Base-by-base conservation (phyloP, 1,140 invertebrate genomes). In the Megalonaias nervosa region DNA sequence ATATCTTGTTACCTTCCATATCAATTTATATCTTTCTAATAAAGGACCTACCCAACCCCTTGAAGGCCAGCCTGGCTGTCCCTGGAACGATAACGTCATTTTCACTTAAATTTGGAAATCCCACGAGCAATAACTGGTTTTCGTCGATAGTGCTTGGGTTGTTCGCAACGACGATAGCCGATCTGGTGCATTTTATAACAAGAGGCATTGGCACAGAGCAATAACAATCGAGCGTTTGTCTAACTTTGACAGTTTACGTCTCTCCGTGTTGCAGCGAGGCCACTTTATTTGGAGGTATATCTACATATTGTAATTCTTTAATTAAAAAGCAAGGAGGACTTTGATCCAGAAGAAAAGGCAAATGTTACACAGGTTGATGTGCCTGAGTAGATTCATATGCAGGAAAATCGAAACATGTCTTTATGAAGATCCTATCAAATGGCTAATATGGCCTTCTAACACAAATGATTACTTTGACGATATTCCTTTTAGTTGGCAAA, bases 31-130 rank as follows among this genome's bases (percentile, higher is more conserved):
- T 77, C 58, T 75, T 75, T 55, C 74, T 78, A 58, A 78, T 23
- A 13, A 81, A 62, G 19, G 74, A 9, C 56, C 79, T 67, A 64
- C 74, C 74, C 67, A 23, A 38, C 48, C 21, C 67, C 38, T 23
- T 62, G 67, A 81, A 81, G 17, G 79, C 65, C 19, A 77, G 59
- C 48, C 60, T 65, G 6, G 58, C n/a, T 31, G 69, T 73, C 38
- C 79, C 59, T 48, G 74, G 79, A 48, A 80, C 74, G 64, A 80
- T 75, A 61, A 80, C 69, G 60, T 73, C 71, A 56, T 80, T 71
- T 60, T 21, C 55, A 48, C 74, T 65, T 55, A 80, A 21, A 67
- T 80, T 80, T 14, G 70, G 70, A 61, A 80, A 72, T 74, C 74
- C 73, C n/a, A 80, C 79, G 17, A 75, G 70, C 17, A 80, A 56